These are phyloP conservation scores for Cataglyphis rosenhaueri DNA, from an alignment of 2,888 invertebrate species.

Conservation along the genomic window DNA sequence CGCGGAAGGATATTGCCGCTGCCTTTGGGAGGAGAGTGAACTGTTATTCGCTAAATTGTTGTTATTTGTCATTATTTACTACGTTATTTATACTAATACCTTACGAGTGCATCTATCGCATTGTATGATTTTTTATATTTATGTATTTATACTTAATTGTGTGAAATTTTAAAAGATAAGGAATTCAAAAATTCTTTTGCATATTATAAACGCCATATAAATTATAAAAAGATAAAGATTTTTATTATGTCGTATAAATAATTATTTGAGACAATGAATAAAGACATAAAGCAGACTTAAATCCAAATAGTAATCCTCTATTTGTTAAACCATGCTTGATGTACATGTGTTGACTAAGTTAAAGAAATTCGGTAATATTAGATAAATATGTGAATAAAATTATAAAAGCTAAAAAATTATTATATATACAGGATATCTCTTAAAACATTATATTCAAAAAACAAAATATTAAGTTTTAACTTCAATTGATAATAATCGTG, in stretches of 20 bases:
- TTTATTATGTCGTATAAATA: background rate
- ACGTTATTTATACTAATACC: background rate
- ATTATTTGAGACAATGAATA: background rate
- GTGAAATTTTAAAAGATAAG: background rate
- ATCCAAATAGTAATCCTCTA: background rate
- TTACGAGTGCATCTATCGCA: background rate
- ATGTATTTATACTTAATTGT: background rate
- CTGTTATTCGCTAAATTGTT: slow-evolving; percentile 28
- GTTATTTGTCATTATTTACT: slow-evolving; percentile 27
- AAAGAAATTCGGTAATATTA: background rate
- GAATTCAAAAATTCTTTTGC: background rate
- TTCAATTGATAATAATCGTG: background rate
- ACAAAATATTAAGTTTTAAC: background rate
- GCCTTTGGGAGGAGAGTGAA: slow-evolving; percentile 29
- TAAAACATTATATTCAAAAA: background rate
- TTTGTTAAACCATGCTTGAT: background rate
- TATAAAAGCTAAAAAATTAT: background rate
- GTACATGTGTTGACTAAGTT: background rate
- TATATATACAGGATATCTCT: background rate
- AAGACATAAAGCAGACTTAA: background rate
- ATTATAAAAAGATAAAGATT: background rate
- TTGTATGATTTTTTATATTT: background rate
- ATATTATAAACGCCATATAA: background rate
- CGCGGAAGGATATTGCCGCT: slow-evolving; percentile 21
- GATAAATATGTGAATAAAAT: background rate